Percentiles rank a stretch among this genome's conserved stretches.
Evolutionary conservation across 2,888 invertebrate species (phyloP).

Genomic region (Campoplex nolae): DNA sequence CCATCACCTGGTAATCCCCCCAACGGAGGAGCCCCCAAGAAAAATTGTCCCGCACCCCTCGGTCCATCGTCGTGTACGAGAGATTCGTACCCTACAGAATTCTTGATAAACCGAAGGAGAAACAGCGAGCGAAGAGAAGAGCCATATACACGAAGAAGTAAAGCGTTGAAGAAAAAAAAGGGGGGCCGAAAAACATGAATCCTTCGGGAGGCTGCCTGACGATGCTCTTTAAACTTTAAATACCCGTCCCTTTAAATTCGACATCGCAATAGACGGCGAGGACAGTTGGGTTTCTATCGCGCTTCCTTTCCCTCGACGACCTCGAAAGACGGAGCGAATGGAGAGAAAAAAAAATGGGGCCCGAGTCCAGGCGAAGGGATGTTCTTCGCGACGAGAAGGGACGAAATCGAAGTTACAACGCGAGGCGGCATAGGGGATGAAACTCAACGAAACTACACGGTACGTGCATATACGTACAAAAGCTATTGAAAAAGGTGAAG

Average conservation of each 20-base stretch:
- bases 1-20: conserved; percentile 56
- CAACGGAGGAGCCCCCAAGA: conserved; percentile 38
- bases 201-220: conserved; percentile 54
- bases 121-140: conserved; percentile 63
- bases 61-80: conserved; percentile 28
- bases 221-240: conserved; percentile 73
- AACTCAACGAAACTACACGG: conserved; percentile 8
- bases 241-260: conserved; percentile 73
- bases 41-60: conserved; percentile 50
- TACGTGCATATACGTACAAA: neutral
- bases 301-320: conserved; percentile 11
- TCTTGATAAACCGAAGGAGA: conserved; percentile 61
- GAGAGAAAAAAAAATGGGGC: conserved; percentile 18
- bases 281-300: conserved; percentile 62
- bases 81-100: conserved; percentile 55
- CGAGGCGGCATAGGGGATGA: conserved; percentile 45
- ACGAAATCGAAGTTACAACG: conserved; percentile 35
- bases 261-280: conserved; percentile 60
- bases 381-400: conserved; percentile 61
- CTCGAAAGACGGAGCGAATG: conserved; percentile 46
- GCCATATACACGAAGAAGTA: conserved; percentile 41
- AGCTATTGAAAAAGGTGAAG: conserved; percentile 1
- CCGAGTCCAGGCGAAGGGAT: conserved; percentile 43
- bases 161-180: conserved; percentile 35
- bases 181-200: conserved; percentile 44